These are phyloP conservation scores for Eumerus sabulonum DNA, from an alignment of 2,888 invertebrate species.

Conservation along the genomic window DNA sequence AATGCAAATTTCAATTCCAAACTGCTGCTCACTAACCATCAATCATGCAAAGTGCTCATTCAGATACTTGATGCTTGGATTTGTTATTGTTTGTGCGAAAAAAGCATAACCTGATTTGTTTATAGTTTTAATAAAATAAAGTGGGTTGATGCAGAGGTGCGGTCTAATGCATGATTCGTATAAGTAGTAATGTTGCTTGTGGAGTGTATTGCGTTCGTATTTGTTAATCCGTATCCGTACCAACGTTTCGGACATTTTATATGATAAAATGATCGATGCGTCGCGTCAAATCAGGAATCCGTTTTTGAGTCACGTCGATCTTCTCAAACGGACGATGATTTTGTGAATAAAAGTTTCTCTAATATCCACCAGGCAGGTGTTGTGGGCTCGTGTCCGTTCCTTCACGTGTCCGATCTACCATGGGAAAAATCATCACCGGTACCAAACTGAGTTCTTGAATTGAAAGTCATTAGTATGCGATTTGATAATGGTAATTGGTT, in stretches of 20 bases:
- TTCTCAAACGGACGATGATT: neutral
- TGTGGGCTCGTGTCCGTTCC: neutral
- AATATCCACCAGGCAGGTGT: constrained; percentile 4
- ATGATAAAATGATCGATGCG: constrained; percentile 36
- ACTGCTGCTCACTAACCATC: constrained; percentile 13
- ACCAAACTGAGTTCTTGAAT: constrained; percentile 20
- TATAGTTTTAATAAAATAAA: constrained; percentile 8
- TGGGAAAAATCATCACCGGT: constrained; percentile 5
- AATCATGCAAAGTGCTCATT: constrained; percentile 19
- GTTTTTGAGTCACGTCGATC: no score
- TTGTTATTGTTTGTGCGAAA: neutral
- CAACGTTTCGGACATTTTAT: constrained; percentile 4
- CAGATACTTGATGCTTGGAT: constrained; percentile 16
- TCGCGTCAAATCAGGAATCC: constrained; percentile 18
- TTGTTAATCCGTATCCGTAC: constrained; percentile 15
- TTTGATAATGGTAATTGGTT: constrained; percentile 44
- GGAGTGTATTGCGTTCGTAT: constrained; percentile 7
- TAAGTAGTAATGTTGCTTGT: no score
- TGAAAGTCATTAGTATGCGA: constrained; percentile 48
- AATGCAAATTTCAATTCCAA: constrained; percentile 45
- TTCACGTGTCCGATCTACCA: neutral
- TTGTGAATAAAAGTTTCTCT: neutral
- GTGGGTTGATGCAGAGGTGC: constrained; percentile 35
- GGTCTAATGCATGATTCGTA: constrained; percentile 32
- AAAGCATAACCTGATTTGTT: neutral